Evolutionary conservation across 2,113 vertebrate genomes (phyloP), one percentile per base, ranked within the genome.

Genomic region (Galbula dea): DNA sequence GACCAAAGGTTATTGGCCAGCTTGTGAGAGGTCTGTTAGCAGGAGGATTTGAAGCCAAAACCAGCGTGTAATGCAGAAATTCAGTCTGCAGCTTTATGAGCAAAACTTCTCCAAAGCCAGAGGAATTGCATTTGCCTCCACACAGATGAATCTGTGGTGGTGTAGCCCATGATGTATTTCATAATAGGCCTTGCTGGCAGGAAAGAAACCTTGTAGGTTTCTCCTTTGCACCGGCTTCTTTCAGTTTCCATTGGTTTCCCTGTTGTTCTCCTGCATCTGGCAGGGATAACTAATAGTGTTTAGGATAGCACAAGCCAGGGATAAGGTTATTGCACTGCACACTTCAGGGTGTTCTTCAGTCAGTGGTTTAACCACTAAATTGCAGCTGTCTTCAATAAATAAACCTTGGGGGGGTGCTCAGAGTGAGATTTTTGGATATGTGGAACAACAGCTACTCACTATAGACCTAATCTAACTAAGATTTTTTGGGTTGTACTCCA

Each of bases 81-180:
- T 20, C 62, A 52, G 0, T 59, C 48, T 68, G 45, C 52, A 77
- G 36, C 30, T 66, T 69, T 43, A 36, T 12, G 37, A 55, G 37
- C 32, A 58, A 26, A 89, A 26, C 52, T 61, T 12, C 36, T 41
- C 45, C 3, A 1, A 57, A 66, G 36, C 21, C 29, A 41, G 61
- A 10, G 27, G 23, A 79, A 39, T 46, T 39, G 46, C 23, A 46
- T 71, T 57, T 82, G 41, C 39, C 51, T 86, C 12, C 43, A 23
- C 11, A 0, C 0, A 71, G 80, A 15, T 68, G 41, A 32, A 37
- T 58, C n/a, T 39, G 48, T 39, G 32, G 49, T 0, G 0, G 29
- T 14, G 39, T 46, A 63, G 63, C 37, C 21, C 54, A 7, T 52
- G 39, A 30, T 22, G 7, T 30, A 4, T 65, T 71, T 86, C 24